phyloP scores from a whole-genome alignment of 2,113 vertebrate genomes.

The Antechinus stuartii region DNA sequence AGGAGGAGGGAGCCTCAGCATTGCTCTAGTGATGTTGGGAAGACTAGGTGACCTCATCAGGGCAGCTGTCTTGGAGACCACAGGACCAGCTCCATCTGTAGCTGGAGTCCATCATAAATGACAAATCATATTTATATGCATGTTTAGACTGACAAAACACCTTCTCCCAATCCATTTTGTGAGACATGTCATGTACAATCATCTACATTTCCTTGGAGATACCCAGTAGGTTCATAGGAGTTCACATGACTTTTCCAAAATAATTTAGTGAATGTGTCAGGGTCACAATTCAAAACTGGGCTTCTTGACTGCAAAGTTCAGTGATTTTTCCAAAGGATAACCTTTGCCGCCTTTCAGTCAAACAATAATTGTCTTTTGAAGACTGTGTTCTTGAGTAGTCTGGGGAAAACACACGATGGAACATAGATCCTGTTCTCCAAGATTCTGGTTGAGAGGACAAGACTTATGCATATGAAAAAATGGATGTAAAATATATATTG shows the following conservation, averaged over 20 bases:
- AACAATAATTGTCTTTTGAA: background rate
- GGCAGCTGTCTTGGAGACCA: background rate
- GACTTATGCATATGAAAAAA: background rate
- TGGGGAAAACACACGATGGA: background rate
- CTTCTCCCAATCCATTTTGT: background rate
- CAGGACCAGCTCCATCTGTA: background rate
- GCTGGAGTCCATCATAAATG: background rate
- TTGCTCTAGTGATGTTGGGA: background rate
- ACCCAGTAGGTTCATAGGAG: background rate
- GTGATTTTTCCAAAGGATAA: background rate
- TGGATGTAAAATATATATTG: background rate
- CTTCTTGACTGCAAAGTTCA: background rate
- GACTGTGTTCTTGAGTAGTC: background rate
- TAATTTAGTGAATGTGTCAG: background rate
- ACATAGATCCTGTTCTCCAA: background rate
- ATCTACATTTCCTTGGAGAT: background rate
- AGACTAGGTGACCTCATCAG: background rate
- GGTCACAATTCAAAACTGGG: background rate
- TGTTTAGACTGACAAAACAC: background rate
- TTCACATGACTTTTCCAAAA: background rate
- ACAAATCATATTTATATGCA: background rate
- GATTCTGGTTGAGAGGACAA: background rate
- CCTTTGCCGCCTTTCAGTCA: background rate
- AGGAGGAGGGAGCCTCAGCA: background rate
- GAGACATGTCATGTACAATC: background rate